Conservation (phyloP, 2,113 vertebrate species). For the Butorides virescens region DNA sequence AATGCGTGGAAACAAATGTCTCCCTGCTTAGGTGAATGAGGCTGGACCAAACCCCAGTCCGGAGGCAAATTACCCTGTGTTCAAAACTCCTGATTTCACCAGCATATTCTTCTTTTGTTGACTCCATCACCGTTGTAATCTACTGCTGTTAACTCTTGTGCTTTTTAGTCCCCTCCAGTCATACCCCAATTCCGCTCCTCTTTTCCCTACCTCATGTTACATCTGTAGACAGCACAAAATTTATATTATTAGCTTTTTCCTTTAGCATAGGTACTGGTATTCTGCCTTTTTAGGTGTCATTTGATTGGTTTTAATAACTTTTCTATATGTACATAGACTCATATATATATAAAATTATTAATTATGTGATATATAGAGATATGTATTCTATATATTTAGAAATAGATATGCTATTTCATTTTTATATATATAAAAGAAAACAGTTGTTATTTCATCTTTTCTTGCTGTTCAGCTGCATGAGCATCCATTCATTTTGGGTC, state of each 20-base stretch:
- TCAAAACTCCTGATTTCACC: not conserved
- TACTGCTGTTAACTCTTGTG: not conserved
- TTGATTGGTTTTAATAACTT: not conserved
- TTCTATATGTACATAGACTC: rapidly evolving
- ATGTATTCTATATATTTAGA: not conserved
- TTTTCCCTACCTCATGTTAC: not conserved
- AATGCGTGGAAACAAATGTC: too few relatives aligned
- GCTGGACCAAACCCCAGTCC: not conserved
- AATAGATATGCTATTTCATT: not conserved
- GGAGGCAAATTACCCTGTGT: not conserved
- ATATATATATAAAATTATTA: not conserved
- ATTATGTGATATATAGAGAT: not conserved
- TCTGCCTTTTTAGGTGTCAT: not conserved
- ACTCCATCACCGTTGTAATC: not conserved
- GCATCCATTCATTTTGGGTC: not conserved
- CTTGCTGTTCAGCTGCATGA: not conserved
- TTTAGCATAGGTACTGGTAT: not conserved
- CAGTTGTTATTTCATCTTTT: not conserved
- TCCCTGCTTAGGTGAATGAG: not conserved
- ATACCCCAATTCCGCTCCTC: not conserved
- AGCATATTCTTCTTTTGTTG: not conserved
- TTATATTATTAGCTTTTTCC: not conserved
- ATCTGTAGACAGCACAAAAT: not conserved
- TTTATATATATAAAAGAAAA: too few relatives aligned
- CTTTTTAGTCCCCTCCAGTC: not conserved